Conservation (phyloP, 2,797 vertebrate genomes). For the Peromyscus attwateri region DNA sequence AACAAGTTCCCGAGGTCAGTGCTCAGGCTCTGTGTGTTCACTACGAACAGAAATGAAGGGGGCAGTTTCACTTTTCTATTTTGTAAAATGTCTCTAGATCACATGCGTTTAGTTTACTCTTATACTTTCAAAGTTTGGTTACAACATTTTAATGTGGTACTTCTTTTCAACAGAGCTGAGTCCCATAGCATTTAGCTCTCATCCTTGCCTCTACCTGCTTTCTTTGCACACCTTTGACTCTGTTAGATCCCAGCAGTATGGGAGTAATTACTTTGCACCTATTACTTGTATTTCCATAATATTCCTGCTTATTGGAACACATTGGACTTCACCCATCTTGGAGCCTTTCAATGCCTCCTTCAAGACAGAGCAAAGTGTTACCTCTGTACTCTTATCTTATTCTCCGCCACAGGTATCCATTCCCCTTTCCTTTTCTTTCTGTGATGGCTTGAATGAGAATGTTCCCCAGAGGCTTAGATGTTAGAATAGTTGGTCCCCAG, state of each 20-base stretch:
- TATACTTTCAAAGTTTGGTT: neutral
- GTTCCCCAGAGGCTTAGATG: neutral
- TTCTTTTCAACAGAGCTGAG: neutral
- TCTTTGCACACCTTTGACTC: neutral
- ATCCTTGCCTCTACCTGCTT: neutral
- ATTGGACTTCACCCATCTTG: neutral
- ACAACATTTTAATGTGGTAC: neutral
- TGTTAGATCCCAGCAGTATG: neutral
- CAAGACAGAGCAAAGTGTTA: neutral
- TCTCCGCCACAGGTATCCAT: neutral
- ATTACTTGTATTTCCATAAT: neutral
- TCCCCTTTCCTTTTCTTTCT: neutral
- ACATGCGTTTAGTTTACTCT: neutral
- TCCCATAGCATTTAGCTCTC: neutral
- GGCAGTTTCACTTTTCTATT: neutral
- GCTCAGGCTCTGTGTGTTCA: constrained; percentile 20
- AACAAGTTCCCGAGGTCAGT: constrained; percentile 56
- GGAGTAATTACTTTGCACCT: neutral
- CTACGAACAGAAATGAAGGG: constrained; percentile 10
- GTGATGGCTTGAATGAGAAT: neutral
- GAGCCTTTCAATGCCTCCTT: neutral
- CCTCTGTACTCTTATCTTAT: neutral
- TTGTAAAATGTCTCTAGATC: constrained; percentile 43
- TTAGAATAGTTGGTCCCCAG: neutral
- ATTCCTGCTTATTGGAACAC: neutral